Evolutionary conservation across 2,797 vertebrate genomes (phyloP), one percentile per base, ranked within the genome.

Genomic region (Catharus ustulatus): DNA sequence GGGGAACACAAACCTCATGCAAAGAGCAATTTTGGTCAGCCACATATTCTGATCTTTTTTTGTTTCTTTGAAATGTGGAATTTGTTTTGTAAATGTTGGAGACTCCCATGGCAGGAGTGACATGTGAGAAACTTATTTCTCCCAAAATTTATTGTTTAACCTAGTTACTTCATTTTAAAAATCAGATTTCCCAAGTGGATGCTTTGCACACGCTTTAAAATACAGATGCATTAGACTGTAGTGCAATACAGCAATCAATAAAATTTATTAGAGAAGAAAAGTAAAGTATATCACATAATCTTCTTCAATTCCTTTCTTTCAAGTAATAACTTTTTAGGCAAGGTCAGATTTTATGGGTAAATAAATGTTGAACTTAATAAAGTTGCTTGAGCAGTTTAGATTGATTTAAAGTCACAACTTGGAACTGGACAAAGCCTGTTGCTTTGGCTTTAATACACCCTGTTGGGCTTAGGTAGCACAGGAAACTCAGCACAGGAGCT

Each of bases 111-210:
- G 26, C 14, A 54, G 63, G 43, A 69, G 7, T 11, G 24, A 42
- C 78, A 77, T 23, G 72, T 11, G 38, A 54, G 67, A 95, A 92
- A 89, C 54, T 6, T 89, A 76, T 80, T 95, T 96, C 80, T 90
- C 36, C 54, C 40, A 20, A 1, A 89, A 85, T 91, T 94, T 95
- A 49, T 74, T 30, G 43, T 77, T 93, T 93, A 95, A 93, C 76
- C 48, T 80, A 66, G 55, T 77, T 93, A n/a, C 54, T 96, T 91
- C 3, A 8, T 94, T 96, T 94, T 66, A 78, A 77, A 74, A 59
- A 48, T 78, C 16, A 46, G 46, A 54, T 68, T 92, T 95, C 40
- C 64, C 48, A 16, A 32, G 32, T 30, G 34, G 48, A 32, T 54
- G 27, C 27, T 84, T 87, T 55, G 32, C 64, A 89, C 57, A 49